phyloP scores from a whole-genome alignment of 2,888 invertebrate genomes.

The Drosophila dives region DNA sequence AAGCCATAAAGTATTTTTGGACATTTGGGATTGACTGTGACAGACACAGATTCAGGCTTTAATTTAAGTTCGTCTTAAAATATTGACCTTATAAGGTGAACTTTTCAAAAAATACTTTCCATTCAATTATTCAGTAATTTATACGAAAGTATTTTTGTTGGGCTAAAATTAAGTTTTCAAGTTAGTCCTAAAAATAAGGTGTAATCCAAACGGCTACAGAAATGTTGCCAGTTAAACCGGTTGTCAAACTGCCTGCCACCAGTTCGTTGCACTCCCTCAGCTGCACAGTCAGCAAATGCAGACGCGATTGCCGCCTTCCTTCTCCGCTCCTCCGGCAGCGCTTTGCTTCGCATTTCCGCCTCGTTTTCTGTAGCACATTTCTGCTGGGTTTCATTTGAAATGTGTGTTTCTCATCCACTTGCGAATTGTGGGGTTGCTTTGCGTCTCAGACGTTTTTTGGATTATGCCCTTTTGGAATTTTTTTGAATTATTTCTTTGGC shows the following conservation, averaged over 20 bases:
- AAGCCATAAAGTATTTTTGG: constrained; percentile 31
- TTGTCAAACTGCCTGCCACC: constrained; percentile 50
- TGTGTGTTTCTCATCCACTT: constrained; percentile 61
- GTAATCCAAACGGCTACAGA: constrained; percentile 26
- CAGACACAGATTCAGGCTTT: not conserved
- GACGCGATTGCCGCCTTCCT: constrained; percentile 20
- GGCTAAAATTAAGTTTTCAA: not conserved
- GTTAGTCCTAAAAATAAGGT: constrained; percentile 11
- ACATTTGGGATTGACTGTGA: constrained; percentile 5
- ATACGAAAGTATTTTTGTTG: not conserved
- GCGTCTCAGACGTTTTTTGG: constrained; percentile 64
- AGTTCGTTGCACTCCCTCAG: constrained; percentile 55
- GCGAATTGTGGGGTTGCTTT: constrained; percentile 68
- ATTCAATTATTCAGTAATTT: not conserved
- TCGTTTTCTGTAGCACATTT: constrained; percentile 60
- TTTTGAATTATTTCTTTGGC: constrained; percentile 71
- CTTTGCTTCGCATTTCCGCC: constrained; percentile 69
- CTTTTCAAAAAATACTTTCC: not conserved
- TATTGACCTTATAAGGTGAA: not conserved
- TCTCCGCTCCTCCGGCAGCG: constrained; percentile 9
- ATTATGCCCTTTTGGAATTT: constrained; percentile 78
- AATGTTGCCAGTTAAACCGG: constrained; percentile 45
- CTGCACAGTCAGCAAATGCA: constrained; percentile 28
- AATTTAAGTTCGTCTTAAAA: not conserved
- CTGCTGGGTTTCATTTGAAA: constrained; percentile 55